Evolutionary conservation across 2,888 invertebrate genomes (phyloP), one percentile per base, ranked within the genome.

Genomic region (Chaetogeoica ovagalla): DNA sequence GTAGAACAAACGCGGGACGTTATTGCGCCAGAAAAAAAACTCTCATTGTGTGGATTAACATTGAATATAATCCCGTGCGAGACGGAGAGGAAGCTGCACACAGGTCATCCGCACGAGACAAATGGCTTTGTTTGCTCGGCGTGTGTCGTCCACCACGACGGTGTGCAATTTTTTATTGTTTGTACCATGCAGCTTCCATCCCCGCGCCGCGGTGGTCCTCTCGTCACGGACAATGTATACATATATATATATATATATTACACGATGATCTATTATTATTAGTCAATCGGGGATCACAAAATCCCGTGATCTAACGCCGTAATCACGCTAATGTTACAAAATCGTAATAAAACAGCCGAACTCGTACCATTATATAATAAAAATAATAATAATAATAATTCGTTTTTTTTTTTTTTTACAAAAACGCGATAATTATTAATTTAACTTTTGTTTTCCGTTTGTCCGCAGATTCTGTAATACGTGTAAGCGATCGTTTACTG

Each of bases 51-150:
- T 60, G n/a, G n/a, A 68, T 48, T 63, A 70, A 77, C 77, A 63
- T 63, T 52, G 62, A 62, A 62, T 62, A 52, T 70, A 62, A 77
- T 69, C 62, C 77, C 62, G 52, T 77, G n/a, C 21, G 55, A 70
- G 30, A 9, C 1, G 62, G 70, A 30, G 30, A 30, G 30, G 30
- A 30, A 2, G 30, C 30, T 30, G 30, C 30, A n/a, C n/a, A n/a
- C n/a, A 30, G 52, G 77, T 77, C 69, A 21, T 52, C 21, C 68
- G 55, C 77, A 21, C 55, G 77, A 52, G 70, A 77, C 70, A 77
- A 68, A 77, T 62, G 52, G 69, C 30, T 69, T 60, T 77, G 77
- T 77, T 77, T 77, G 82, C 82, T 83, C 82, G 81, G 82, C 69
- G 30, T 30, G 30, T 30, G 30, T 81, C 76, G 74, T 73, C 66